Conservation (phyloP, 2,113 vertebrate genomes). For the Macrotis lagotis region DNA sequence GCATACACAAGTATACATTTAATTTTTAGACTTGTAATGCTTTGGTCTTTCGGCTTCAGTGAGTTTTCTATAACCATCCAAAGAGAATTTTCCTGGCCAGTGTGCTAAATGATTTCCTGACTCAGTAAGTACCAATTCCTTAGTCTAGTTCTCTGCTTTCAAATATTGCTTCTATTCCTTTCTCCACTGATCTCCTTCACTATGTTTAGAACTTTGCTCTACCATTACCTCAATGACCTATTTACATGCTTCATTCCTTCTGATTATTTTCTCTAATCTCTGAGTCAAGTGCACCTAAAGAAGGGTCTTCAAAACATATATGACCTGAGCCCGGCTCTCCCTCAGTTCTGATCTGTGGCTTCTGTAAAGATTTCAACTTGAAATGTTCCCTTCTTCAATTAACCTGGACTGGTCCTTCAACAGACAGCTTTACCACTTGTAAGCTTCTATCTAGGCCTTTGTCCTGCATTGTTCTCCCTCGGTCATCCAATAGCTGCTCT, state of each 20-base stretch:
- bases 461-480: background rate
- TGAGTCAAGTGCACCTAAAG: conserved; percentile 8
- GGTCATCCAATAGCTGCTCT: conserved; percentile 17
- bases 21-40: background rate
- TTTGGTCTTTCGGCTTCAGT: background rate
- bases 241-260: conserved; percentile 45
- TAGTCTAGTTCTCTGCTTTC: conserved; percentile 60
- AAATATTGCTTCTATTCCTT: conserved; percentile 60
- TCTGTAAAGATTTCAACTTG: background rate
- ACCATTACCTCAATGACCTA: conserved; percentile 53
- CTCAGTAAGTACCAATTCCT: conserved; percentile 64
- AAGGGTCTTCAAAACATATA: background rate
- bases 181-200: background rate
- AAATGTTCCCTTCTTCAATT: conserved; percentile 27
- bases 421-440: background rate
- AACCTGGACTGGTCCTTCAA: background rate
- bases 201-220: conserved; percentile 45
- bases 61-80: background rate
- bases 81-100: conserved; percentile 61
- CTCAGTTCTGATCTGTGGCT: background rate
- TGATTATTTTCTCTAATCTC: conserved; percentile 39
- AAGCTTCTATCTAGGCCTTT: background rate
- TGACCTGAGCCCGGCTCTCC: background rate
- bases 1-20: background rate
- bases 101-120: conserved; percentile 63